Percentiles rank a stretch among this genome's conserved stretches.
Evolutionary conservation across 2,888 invertebrate genomes (phyloP).

Genomic region (Drosophila gaucha): DNA sequence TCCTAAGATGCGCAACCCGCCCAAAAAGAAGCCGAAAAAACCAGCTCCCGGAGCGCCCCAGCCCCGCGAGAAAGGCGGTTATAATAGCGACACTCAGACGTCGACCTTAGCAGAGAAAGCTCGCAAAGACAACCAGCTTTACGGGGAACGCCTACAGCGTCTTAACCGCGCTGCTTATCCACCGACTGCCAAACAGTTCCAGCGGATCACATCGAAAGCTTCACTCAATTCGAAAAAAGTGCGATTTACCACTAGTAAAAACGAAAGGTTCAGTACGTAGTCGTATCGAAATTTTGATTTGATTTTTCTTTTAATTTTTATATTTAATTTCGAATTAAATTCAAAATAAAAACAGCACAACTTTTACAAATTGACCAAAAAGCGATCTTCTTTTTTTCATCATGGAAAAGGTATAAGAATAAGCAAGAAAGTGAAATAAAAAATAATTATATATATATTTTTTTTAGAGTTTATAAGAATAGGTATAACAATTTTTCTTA

Average conservation of each 20-base stretch:
- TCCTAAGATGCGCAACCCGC: constrained; percentile 46
- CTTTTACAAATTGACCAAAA: constrained; percentile 6
- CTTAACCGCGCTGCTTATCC: constrained; percentile 46
- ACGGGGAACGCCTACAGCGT: constrained; percentile 27
- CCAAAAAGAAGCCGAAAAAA: constrained; percentile 30
- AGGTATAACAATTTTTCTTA: too few species aligned
- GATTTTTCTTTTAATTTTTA: constrained; percentile 15
- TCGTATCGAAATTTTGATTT: constrained; percentile 27
- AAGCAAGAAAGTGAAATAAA: too few species aligned
- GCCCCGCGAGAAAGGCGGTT: constrained; percentile 42
- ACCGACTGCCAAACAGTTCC: constrained; percentile 32
- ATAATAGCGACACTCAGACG: constrained; percentile 4
- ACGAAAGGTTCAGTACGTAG: constrained; percentile 15
- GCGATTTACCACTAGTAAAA: constrained; percentile 17
- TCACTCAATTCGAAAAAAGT: neutral
- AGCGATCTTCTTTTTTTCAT: too few species aligned
- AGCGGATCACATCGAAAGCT: neutral
- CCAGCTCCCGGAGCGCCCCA: neutral
- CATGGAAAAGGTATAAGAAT: too few species aligned
- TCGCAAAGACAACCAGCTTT: neutral
- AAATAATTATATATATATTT: too few species aligned
- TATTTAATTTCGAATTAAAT: neutral
- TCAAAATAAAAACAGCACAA: neutral
- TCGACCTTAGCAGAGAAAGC: neutral
- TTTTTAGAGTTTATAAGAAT: too few species aligned